Conservation (phyloP, 2,888 invertebrate genomes). For the Diabrotica balteata region DNA sequence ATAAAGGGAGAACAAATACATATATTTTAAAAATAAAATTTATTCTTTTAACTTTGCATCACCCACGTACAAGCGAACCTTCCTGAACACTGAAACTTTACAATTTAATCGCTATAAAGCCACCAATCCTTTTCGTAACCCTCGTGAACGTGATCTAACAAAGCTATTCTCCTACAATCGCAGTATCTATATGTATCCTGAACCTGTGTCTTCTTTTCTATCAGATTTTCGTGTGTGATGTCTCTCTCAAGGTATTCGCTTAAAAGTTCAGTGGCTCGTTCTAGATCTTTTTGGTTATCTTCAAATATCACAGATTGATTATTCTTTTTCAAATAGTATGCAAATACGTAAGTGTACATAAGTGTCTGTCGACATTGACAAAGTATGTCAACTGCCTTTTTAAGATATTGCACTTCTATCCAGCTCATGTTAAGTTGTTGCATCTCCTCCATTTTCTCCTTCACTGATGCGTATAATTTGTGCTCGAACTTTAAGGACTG, state of each 20-base stretch:
- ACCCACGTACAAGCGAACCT: no score
- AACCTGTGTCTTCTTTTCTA: constrained; percentile 98
- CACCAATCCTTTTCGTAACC: constrained; percentile 99
- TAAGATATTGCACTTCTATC: constrained; percentile 99
- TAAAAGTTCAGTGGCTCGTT: constrained; percentile 96
- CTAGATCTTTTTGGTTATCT: constrained; percentile 98
- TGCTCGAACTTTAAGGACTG: constrained; percentile 97
- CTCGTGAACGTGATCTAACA: constrained; percentile 97
- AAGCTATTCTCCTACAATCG: constrained; percentile 93
- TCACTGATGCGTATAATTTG: constrained; percentile 94
- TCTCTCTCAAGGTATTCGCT: constrained; percentile 98
- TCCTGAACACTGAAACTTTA: not conserved
- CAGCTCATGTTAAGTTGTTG: constrained; percentile 99
- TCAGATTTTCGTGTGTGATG: constrained; percentile 95
- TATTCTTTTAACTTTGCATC: no score
- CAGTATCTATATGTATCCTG: constrained; percentile 99
- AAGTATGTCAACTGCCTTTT: constrained; percentile 96
- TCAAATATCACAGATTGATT: constrained; percentile 99
- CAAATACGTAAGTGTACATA: constrained; percentile 99
- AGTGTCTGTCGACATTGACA: constrained; percentile 97
- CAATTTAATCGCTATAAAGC: constrained; percentile 85
- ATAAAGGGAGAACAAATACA: no score
- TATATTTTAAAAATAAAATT: no score
- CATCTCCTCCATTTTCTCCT: constrained; percentile 99
- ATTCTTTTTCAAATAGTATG: constrained; percentile 96